Evolutionary conservation across 2,888 invertebrate species (phyloP), one percentile per base, ranked within the genome.

Genomic region (Aromia moschata): DNA sequence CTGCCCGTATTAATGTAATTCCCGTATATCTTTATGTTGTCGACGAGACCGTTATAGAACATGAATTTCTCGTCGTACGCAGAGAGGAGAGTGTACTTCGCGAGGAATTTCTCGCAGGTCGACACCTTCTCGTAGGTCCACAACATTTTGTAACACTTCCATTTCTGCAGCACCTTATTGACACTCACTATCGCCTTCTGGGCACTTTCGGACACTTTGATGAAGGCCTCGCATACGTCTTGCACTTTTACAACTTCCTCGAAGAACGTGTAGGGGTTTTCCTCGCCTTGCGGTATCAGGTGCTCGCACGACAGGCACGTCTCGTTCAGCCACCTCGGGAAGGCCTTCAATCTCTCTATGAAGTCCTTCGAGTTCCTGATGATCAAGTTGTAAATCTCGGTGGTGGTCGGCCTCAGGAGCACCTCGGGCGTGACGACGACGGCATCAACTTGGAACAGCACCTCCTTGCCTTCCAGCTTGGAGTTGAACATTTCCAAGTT

Each of bases 251-350:
- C 81, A 1, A 94, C 83, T 65, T 96, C 94, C 60, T 92, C 89
- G 72, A 89, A 93, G 80, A 89, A 95, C 0, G 90, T 91, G 77
- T 90, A 92, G 0, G 85, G 82, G 67, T 87, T 86, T 15, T 76
- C 75, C 36, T 86, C 85, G 69, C 84, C 84, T 1, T 85, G 84
- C 0, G 83, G 81, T 5, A 86, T 80, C 65, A 89, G 85, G 0
- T 89, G 87, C 1, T 86, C 84, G 60, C 92, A 91, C 33, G 88
- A 85, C 0, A 92, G 74, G 72, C 95, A 96, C 0, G 91, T 91
- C 9, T 88, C 88, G 69, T 87, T 84, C 90, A 93, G 91, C 96
- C 96, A 96, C 5, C 96, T 87, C 0, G 90, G 86, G 74, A 96
- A 92, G 0, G 84, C 79, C 70, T 89, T 91, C 3, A 93, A 77